Percentiles rank a stretch among this genome's conserved stretches.
Evolutionary conservation across 2,888 invertebrate species (phyloP).

Genomic region (Erynnis tages): DNA sequence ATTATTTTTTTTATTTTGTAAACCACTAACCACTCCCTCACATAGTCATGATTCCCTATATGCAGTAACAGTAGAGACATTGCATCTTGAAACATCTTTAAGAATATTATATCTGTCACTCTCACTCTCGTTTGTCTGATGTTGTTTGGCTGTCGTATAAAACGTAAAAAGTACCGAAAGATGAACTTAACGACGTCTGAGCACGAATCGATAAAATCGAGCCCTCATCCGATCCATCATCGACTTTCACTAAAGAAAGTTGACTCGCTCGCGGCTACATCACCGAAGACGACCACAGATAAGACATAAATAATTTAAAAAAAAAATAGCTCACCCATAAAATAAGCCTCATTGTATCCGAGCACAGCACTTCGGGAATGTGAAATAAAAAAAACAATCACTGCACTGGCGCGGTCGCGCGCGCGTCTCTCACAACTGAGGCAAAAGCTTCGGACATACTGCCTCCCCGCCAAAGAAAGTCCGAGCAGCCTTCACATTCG

Average conservation of each 20-base stretch:
- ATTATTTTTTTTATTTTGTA: too few relatives aligned
- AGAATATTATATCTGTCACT: slow-evolving; percentile 9
- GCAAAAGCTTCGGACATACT: slow-evolving; percentile 45
- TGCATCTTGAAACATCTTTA: background rate
- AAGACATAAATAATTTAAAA: slow-evolving; percentile 24
- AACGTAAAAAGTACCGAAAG: slow-evolving; percentile 16
- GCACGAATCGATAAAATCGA: slow-evolving; percentile 51
- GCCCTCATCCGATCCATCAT: slow-evolving; percentile 53
- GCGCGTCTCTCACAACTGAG: slow-evolving; percentile 67
- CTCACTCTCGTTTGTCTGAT: slow-evolving; percentile 12
- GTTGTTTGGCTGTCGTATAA: slow-evolving; percentile 1
- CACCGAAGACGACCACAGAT: slow-evolving; percentile 28
- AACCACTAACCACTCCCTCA: too few relatives aligned
- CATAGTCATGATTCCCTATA: background rate
- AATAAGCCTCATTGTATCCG: slow-evolving; percentile 75
- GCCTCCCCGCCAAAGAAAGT: slow-evolving; percentile 71
- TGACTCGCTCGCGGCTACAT: slow-evolving; percentile 37
- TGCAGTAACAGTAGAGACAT: background rate
- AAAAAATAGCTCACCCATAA: slow-evolving; percentile 68
- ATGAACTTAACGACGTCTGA: slow-evolving; percentile 39
- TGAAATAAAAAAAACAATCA: slow-evolving; percentile 56
- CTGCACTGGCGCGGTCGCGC: slow-evolving; percentile 71
- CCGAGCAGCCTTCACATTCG: slow-evolving; percentile 69
- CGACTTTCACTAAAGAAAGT: slow-evolving; percentile 69
- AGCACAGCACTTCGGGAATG: slow-evolving; percentile 56